phyloP scores from a whole-genome alignment of 2,888 invertebrate genomes.

The Palloptera scutellata region DNA sequence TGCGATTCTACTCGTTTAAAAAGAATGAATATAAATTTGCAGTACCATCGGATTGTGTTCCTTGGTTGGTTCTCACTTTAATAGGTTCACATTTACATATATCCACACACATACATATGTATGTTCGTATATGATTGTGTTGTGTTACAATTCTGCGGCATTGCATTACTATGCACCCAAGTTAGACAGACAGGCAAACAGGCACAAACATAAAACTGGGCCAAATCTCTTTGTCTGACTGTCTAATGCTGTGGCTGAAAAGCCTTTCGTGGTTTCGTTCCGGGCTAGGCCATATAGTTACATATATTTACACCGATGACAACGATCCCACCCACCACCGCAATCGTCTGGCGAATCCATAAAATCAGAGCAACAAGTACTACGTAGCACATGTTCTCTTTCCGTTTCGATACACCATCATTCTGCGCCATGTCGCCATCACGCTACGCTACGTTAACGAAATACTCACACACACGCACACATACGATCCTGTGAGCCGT shows the following conservation, averaged over 20 bases:
- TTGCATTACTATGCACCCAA: not conserved
- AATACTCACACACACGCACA: too few relatives aligned
- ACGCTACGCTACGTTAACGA: too few relatives aligned
- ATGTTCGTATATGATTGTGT: not conserved
- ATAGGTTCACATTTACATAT: slow-evolving; percentile 1
- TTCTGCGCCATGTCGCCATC: not conserved
- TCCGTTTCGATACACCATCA: not conserved
- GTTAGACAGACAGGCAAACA: not conserved
- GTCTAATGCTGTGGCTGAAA: slow-evolving; percentile 4
- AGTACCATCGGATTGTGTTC: too few relatives aligned
- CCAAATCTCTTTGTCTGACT: slow-evolving; percentile 29
- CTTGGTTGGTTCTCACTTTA: slow-evolving; percentile 1
- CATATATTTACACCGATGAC: too few relatives aligned
- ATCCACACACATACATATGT: not conserved
- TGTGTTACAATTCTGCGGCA: slow-evolving; percentile 16
- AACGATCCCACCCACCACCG: not conserved
- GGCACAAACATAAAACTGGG: slow-evolving; percentile 34
- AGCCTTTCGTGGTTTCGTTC: not conserved
- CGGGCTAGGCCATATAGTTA: too few relatives aligned
- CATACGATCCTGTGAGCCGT: too few relatives aligned
- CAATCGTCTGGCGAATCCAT: slow-evolving; percentile 14
- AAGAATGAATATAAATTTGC: too few relatives aligned
- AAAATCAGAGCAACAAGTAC: slow-evolving; percentile 31
- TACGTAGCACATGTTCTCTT: slow-evolving; percentile 7
- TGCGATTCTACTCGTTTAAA: too few relatives aligned